Evolutionary conservation across 2,113 vertebrate species (phyloP).

Genomic region (Grantiella picta): DNA sequence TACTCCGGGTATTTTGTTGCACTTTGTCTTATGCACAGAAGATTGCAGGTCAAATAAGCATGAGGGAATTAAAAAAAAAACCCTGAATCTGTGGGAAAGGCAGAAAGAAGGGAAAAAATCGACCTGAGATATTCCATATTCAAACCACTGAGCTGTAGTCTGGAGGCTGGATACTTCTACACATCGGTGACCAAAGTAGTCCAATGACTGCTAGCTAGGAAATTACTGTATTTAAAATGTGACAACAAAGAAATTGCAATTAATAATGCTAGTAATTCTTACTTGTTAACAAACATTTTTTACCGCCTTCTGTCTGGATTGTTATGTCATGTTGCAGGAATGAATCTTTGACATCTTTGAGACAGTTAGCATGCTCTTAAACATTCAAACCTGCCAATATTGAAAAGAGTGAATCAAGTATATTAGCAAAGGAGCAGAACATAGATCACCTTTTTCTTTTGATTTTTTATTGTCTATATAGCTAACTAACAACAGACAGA

Average conservation of each 20-base stretch:
- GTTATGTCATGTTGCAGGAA: not conserved
- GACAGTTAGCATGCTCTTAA: not conserved
- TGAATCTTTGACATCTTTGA: not conserved
- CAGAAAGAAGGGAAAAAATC: not conserved
- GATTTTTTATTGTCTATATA: not conserved
- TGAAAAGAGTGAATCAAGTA: not conserved
- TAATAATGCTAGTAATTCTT: not conserved
- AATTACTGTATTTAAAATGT: not conserved
- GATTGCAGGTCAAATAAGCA: conserved; percentile 21
- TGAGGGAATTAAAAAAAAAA: not conserved
- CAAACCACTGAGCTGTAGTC: not conserved
- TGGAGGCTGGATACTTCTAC: not conserved
- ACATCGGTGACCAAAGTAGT: not conserved
- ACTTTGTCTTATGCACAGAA: conserved; percentile 1
- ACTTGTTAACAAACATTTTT: not conserved
- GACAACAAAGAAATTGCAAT: not conserved
- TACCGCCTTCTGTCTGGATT: not conserved
- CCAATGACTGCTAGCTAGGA: not conserved
- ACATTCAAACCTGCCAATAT: not conserved
- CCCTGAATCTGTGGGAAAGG: not conserved
- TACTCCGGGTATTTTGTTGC: conserved; percentile 14
- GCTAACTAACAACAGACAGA: not conserved
- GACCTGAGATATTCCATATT: not conserved
- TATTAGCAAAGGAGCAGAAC: not conserved
- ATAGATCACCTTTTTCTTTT: not conserved